Evolutionary conservation across 1,140 invertebrate genomes (phyloP).

Genomic region (Polypedilum vanderplanki): DNA sequence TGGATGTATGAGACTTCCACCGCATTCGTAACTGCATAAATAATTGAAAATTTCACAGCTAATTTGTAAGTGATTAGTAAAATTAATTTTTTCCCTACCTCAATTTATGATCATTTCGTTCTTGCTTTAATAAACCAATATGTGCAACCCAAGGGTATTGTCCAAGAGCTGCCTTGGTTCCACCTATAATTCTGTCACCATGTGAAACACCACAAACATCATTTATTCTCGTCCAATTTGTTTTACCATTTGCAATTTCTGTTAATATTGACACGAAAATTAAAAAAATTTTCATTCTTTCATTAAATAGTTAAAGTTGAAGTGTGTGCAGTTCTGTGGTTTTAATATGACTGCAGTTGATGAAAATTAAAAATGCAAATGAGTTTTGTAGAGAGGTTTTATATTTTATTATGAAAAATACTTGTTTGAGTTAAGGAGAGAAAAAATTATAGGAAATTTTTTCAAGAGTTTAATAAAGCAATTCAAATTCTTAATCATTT

Average conservation of each 20-base stretch:
- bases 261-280: not conserved
- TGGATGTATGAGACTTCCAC: slow-evolving; percentile 49
- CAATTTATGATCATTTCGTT: not conserved
- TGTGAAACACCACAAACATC: slow-evolving; percentile 46
- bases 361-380: not conserved
- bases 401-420: not conserved
- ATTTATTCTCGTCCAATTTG: slow-evolving; percentile 2
- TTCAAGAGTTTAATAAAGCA: no score
- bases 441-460: not conserved
- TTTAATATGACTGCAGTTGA: not conserved
- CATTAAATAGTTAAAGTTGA: not conserved
- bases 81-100: not conserved
- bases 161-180: slow-evolving; percentile 53
- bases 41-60: not conserved
- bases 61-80: not conserved
- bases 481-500: no score
- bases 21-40: slow-evolving; percentile 48
- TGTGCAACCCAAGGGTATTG: slow-evolving; percentile 66
- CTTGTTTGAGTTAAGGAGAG: not conserved
- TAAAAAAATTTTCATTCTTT: not conserved
- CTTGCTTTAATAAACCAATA: slow-evolving; percentile 46
- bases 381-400: not conserved
- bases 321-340: not conserved
- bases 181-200: slow-evolving; percentile 54
- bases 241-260: not conserved